Evolutionary conservation across 2,113 vertebrate genomes (phyloP).

Genomic region (Ciconia maguari): DNA sequence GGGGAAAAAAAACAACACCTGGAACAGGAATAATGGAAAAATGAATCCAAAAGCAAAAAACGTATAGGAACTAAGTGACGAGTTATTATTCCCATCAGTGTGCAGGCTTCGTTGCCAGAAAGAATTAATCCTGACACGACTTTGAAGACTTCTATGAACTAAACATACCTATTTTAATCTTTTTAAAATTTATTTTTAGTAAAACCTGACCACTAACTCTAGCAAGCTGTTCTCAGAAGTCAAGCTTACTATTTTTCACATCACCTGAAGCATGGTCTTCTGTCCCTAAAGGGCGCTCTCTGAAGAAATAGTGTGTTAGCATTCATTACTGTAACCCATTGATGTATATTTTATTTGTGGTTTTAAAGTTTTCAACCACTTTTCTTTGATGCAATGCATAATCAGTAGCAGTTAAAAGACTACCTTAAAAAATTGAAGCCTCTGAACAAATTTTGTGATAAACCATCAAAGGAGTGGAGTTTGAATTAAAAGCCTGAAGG

Average conservation of each 20-base stretch:
- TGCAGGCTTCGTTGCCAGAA: neutral
- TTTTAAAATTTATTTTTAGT: neutral
- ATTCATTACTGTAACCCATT: constrained; percentile 55
- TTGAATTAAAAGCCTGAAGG: constrained; percentile 20
- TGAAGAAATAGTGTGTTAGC: constrained; percentile 43
- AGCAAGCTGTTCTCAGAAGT: neutral
- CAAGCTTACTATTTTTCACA: neutral
- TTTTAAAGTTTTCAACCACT: constrained; percentile 64
- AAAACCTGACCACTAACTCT: neutral
- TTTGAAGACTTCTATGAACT: neutral
- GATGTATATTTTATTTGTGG: constrained; percentile 69
- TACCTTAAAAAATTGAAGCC: constrained; percentile 35
- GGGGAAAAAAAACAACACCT: neutral
- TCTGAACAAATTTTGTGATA: constrained; percentile 49
- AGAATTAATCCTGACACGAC: neutral
- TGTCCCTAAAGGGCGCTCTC: constrained; percentile 25
- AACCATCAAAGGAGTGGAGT: constrained; percentile 16
- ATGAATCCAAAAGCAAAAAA: neutral
- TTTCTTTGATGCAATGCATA: constrained; percentile 56
- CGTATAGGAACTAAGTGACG: neutral
- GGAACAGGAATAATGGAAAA: neutral
- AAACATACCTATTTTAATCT: neutral
- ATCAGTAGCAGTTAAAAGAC: constrained; percentile 33
- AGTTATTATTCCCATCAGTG: neutral
- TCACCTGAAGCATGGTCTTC: neutral